phyloP scores from a whole-genome alignment of 2,113 vertebrate species.

The Trachemys scripta region DNA sequence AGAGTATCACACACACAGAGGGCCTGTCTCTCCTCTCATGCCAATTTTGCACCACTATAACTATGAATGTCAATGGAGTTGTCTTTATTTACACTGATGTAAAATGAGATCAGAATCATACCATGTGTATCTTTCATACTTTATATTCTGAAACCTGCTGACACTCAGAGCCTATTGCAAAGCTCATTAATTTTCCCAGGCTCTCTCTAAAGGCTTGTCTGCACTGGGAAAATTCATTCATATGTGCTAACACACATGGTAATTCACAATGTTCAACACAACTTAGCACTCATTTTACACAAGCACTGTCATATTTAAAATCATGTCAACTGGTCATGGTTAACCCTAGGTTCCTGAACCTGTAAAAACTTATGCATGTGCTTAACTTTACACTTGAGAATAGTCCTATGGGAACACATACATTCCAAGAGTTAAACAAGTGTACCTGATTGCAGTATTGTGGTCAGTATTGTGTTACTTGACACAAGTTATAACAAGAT shows the following conservation, averaged over 20 bases:
- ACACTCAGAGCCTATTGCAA: neutral
- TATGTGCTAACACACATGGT: neutral
- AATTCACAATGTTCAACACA: neutral
- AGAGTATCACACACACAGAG: neutral
- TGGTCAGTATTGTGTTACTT: neutral
- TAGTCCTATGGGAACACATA: neutral
- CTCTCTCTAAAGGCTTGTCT: neutral
- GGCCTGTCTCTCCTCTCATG: neutral
- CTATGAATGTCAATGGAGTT: neutral
- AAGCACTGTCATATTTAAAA: neutral
- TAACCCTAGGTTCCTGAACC: neutral
- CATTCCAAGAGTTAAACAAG: neutral
- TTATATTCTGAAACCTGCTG: neutral
- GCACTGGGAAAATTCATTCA: neutral
- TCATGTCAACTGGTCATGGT: neutral
- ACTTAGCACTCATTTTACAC: neutral
- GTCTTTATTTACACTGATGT: neutral
- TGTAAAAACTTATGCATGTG: neutral
- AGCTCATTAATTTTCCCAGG: conserved; percentile 3
- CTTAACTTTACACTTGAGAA: conserved; percentile 3
- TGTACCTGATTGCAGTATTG: neutral
- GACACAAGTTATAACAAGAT: rapidly evolving
- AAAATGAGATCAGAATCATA: neutral
- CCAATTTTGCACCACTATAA: neutral
- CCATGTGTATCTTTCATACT: neutral